Base-by-base conservation (phyloP, 64 coral and sea anemone species). In the Exaiptasia diaphana region DNA sequence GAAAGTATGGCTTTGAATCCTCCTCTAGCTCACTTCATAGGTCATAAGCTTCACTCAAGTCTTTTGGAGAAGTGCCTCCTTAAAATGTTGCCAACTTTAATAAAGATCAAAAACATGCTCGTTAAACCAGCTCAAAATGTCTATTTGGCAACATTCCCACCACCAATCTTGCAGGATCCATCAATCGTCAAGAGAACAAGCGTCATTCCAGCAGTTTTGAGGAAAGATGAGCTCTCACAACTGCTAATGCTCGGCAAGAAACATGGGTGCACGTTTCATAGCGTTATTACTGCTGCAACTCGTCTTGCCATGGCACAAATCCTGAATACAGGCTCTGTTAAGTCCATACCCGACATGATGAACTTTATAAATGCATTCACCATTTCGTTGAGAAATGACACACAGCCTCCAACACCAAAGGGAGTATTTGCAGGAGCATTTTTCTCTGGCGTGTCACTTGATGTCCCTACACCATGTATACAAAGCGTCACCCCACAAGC, bases 71-170 rank as follows among this genome's bases (percentile, higher is more conserved):
- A 70, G 21, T 25, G 52, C 50, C 6, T 89, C 37, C 83, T 89
- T 73, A 38, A 50, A 59, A 63, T 64, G 60, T 57, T 82, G 29
- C 80, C 82, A 45, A n/a, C 37, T 45, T 13, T 93, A 11, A 67
- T 77, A 25, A 65, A 53, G 18, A 17, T 71, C 1, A 88, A 48
- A 43, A 77, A n/a, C 14, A 24, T 79, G 17, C 71, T 73, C 36
- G 53, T 69, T 29, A 77, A 53, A 59, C 79, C 79, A 40, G 29
- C 29, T 11, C 78, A 78, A 26, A 93, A 93, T n/a, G 38, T 42
- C 29, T 86, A 46, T 21, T 26, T 86, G n/a, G 20, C 27, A 39
- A 36, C 22, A 11, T 77, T 86, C 38, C 83, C 71, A 31, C 56
- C 73, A 12, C 4, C 23, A 14, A 34, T n/a, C 0, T 15, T 38